Base-by-base conservation (phyloP, 2,888 invertebrate genomes). In the Heliconius hortense region DNA sequence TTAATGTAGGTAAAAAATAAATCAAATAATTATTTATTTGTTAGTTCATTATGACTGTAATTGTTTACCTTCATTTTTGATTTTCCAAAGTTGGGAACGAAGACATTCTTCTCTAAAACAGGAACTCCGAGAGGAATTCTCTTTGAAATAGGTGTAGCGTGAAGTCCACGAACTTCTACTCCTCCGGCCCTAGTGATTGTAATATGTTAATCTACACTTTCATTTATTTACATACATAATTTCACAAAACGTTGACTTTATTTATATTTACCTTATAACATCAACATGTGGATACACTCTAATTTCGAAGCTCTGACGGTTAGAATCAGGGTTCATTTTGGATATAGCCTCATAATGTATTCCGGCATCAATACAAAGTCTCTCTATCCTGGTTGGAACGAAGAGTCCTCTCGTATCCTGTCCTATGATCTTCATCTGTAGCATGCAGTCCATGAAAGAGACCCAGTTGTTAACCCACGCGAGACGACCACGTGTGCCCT, bases 401-500 rank as follows among this genome's bases (percentile, higher is more conserved):
- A 96, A 95, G 5, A 97, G 94, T 4, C 96, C 95, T 39, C 97
- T 95, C 0, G 96, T 95, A 79, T 96, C 96, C 75, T 96, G 94
- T 39, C 96, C 95, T 39, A 98, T 87, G 70, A 98, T 96, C 82
- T 96, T 95, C 82, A 97, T 95, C 89, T 98, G 98, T 21, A 98
- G 93, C 96, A 98, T 96, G 56, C 97, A 97, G 90, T 98, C 98
- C 91, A 98, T 95, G 88, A 98, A 98, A 4, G 97, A 95, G 11
- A 97, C 96, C 98, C 98, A 98, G 89, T 97, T 97, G 82, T 96
- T 96, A 70, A 95, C 94, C 98, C 98, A 98, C 72, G 94, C 88
- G 10, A 95, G 86, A 31, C 90, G 89, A 1, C 95, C 95, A 2
- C 90, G 89, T 4, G 90, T 92, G 48, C 95, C 95, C 78, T 94